phyloP scores from a whole-genome alignment of 2,113 vertebrate species.

The Conger conger region DNA sequence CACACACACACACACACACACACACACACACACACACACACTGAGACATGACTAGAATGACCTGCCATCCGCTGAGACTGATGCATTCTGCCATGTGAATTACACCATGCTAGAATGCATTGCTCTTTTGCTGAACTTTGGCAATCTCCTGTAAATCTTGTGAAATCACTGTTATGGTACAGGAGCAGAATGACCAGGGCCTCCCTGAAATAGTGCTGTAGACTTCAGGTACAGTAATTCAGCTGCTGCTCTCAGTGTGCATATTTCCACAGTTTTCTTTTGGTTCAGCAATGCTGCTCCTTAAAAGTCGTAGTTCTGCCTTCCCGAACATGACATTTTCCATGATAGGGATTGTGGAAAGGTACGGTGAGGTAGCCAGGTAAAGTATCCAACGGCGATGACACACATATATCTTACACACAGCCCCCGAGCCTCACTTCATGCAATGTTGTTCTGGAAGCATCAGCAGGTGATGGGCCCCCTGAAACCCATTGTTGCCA shows the following conservation, averaged over 20 bases:
- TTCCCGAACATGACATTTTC: neutral
- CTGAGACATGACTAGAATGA: neutral
- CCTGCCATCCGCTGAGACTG: neutral
- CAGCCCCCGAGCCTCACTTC: neutral
- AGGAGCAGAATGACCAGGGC: neutral
- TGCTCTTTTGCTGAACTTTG: neutral
- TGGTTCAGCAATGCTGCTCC: neutral
- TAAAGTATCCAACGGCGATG: neutral
- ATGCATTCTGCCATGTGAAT: neutral
- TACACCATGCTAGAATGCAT: neutral
- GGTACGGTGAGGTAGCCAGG: neutral
- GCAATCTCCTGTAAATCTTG: neutral
- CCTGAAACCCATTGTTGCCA: neutral
- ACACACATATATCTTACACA: neutral
- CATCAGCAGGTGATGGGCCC: neutral
- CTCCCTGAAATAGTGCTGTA: neutral
- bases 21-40: slow-evolving; percentile 9
- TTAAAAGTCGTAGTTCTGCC: neutral
- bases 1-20: neutral
- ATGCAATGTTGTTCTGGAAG: neutral
- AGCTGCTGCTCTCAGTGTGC: neutral
- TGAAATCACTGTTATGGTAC: neutral
- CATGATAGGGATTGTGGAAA: neutral
- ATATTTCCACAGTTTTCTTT: neutral
- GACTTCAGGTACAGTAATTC: neutral